These are phyloP conservation scores for Pseudochromis fuscus DNA, from an alignment of 2,797 vertebrate species.

Conservation along the genomic window DNA sequence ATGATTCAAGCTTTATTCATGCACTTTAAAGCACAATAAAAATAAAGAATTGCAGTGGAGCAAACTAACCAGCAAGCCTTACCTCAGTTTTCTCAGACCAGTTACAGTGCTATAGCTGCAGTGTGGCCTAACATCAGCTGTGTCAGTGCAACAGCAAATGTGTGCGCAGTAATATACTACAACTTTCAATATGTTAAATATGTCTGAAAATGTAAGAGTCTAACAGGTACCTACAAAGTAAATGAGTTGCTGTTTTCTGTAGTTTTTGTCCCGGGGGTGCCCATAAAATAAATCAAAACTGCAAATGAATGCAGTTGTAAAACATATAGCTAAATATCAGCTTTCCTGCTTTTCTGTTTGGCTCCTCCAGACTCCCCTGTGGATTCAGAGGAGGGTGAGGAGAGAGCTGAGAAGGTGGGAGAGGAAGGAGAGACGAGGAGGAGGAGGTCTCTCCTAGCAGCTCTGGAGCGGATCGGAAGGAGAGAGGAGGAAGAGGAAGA, in stretches of 20 bases:
- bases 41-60: constrained; percentile 21
- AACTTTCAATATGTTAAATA: constrained; percentile 19
- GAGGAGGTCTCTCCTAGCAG: constrained; percentile 75
- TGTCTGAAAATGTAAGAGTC: background rate
- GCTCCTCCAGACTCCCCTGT: constrained; percentile 49
- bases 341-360: background rate
- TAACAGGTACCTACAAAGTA: background rate
- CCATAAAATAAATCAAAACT: constrained; percentile 12
- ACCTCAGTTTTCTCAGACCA: constrained; percentile 21
- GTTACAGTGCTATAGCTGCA: background rate
- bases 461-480: constrained; percentile 76
- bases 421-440: constrained; percentile 69
- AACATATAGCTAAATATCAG: background rate
- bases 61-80: constrained; percentile 33
- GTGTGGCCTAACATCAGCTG: constrained; percentile 35
- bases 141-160: constrained; percentile 27
- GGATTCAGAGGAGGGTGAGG: constrained; percentile 57
- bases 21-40: constrained; percentile 23
- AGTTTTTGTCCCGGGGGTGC: background rate
- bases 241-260: constrained; percentile 11
- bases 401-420: constrained; percentile 41
- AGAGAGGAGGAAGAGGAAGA: constrained; percentile 77
- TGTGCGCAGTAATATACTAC: constrained; percentile 11
- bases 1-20: constrained; percentile 16
- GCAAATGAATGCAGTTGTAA: background rate